These are phyloP conservation scores for Thera obeliscata DNA, from an alignment of 2,888 invertebrate genomes.

Conservation along the genomic window DNA sequence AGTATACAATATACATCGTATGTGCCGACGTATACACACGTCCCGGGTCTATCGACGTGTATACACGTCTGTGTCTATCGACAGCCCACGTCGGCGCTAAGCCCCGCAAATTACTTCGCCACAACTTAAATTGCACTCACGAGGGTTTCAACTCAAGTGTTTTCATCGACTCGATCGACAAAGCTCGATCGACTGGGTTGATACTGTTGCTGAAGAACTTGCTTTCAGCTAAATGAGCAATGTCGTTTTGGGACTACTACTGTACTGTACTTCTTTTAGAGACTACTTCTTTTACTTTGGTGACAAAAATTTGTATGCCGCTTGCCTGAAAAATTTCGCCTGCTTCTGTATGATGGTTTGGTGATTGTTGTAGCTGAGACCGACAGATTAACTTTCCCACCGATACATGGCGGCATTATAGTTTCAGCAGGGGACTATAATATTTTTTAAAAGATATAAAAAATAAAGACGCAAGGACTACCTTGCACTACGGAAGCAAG, in stretches of 20 bases:
- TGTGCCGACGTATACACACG: not conserved
- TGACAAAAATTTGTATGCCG: no score
- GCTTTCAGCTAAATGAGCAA: not conserved
- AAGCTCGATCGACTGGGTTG: conserved; percentile 5
- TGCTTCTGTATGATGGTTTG: no score
- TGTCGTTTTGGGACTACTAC: not conserved
- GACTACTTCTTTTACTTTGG: no score
- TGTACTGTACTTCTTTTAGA: no score
- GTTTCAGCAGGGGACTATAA: no score
- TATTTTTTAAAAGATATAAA: no score
- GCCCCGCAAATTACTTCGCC: conserved; percentile 26
- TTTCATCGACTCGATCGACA: conserved; percentile 12
- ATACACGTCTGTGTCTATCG: conserved; percentile 8
- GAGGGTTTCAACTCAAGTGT: conserved; percentile 16
- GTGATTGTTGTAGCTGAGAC: no score
- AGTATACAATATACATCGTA: not conserved
- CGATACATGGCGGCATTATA: no score
- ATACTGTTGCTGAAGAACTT: not conserved
- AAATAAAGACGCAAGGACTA: no score
- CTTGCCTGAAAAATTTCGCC: no score
- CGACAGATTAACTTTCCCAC: no score
- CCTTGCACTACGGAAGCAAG: no score
- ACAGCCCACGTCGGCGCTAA: conserved; percentile 19
- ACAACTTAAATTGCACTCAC: conserved; percentile 31
- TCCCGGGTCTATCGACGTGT: not conserved